Evolutionary conservation across 2,888 invertebrate species (phyloP), one percentile per base, ranked within the genome.

Genomic region (Adela reaumurella): DNA sequence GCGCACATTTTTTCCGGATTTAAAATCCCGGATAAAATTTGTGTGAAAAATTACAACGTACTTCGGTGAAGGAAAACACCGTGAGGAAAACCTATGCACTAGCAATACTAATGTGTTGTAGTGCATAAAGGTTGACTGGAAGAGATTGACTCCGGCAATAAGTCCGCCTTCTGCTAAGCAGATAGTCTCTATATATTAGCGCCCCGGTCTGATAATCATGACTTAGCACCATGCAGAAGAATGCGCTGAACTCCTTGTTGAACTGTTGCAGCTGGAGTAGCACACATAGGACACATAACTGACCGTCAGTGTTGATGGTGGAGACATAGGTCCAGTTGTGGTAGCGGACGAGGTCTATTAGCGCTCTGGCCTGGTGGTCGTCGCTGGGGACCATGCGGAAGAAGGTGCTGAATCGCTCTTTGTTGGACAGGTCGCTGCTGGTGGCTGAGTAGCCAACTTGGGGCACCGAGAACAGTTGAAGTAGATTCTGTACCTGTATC

Each of bases 281-380:
- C n/a, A n/a, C 10, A 24, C 10, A 10, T 24, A 24, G 17, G 6
- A 19, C 8, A 24, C 49, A 43, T 19, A 43, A 64, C 81, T 78
- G 63, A 88, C 89, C 90, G 62, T 89, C 87, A 2, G 88, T 88
- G 64, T 89, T 86, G 45, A 63, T 50, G 17, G 86, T 86, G 43
- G 88, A 88, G 42, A 91, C 86, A 65, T 90, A 91, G 10, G 87
- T 89, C 91, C 90, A 91, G 67, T 89, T 88, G 68, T 85, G 84
- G 52, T 81, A 73, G 52, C 77, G 73, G 44, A 89, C 82, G 52
- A 88, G 71, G 60, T 89, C 88, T 54, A 88, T 77, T 62, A 91
- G 83, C 47, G 87, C 86, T 61, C 86, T 83, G 16, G 89, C 90
- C 70, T 91, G 90, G 68, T 87, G 87, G 57, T 82, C 83, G 70